Evolutionary conservation across 2,888 invertebrate genomes (phyloP), one percentile per base, ranked within the genome.

Genomic region (Cremastobaeus sp.): DNA sequence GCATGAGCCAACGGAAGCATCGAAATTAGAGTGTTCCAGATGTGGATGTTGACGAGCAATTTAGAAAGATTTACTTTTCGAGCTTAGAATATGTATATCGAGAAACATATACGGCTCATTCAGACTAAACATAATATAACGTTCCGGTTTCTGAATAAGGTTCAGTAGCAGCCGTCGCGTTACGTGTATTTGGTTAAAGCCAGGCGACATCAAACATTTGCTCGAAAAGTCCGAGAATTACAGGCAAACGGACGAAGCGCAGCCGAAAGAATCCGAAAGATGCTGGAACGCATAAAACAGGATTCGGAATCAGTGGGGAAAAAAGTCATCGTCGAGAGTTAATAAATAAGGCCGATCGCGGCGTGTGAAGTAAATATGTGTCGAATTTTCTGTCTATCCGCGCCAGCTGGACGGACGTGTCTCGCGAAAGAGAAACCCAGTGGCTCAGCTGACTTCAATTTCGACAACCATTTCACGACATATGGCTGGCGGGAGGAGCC

Each of bases 401-500:
- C 57, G 76, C 79, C 69, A 78, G 79, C 76, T 77, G 79, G 76
- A 41, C 45, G 71, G 62, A 60, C 72, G 69, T 41, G 69, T 60
- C 65, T 69, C 75, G 69, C 75, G 66, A 76, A 69, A 55, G 62
- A 65, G 71, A 70, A 50, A 47, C 65, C 60, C 55, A 52, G 57
- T 52, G 76, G 73, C 83, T 87, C 86, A 83, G 84, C 86, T 86
- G 86, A 86, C 86, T 86, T 85, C 82, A 85, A 86, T 86, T 86
- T 83, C 82, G 82, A 84, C 84, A 83, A 84, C 83, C 83, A 84
- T 86, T 86, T 84, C 82, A 82, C 85, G 85, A 85, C 87, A 87
- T 87, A 87, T 87, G 87, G 87, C 79, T 77, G 83, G 84, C 87
- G 86, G 81, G 83, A 79, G 84, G 86, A 87, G 84, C 87, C 87